Conservation (phyloP, 2,797 vertebrate genomes). For the Brachyalestes nurse region DNA sequence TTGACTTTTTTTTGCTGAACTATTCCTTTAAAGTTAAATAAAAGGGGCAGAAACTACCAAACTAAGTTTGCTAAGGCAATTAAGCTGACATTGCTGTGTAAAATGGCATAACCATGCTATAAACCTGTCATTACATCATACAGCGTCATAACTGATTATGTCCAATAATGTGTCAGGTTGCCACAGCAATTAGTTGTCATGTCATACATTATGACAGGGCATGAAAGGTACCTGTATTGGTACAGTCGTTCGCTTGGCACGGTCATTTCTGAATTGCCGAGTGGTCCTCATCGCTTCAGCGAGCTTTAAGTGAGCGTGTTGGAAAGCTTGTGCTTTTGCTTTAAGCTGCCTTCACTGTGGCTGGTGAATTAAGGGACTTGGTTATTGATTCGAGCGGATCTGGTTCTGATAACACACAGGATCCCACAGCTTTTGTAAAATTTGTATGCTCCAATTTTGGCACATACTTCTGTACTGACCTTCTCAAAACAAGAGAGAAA, state of each 20-base stretch:
- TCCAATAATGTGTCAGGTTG: no score
- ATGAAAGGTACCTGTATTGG: no score
- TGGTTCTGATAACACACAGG: constrained; percentile 19
- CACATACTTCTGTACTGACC: constrained; percentile 62
- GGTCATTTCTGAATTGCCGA: background rate
- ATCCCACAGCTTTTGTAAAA: constrained; percentile 40
- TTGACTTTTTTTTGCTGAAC: no score
- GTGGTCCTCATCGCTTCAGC: background rate
- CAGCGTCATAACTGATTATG: no score
- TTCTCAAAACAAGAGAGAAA: constrained; percentile 48
- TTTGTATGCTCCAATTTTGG: constrained; percentile 57
- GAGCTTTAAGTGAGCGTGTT: constrained; percentile 5
- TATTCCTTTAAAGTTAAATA: no score
- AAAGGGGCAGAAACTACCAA: no score
- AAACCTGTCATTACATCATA: no score
- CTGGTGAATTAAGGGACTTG: background rate
- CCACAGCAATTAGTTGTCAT: no score
- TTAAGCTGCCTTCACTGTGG: constrained; percentile 17
- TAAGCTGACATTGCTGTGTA: no score
- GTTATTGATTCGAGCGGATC: background rate
- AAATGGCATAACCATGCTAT: no score
- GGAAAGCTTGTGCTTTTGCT: background rate
- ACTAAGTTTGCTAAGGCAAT: no score
- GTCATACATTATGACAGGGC: no score
- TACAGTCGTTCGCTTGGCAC: background rate